Conservation (phyloP, 1,140 invertebrate genomes). For the Melipona quadrifasciata region DNA sequence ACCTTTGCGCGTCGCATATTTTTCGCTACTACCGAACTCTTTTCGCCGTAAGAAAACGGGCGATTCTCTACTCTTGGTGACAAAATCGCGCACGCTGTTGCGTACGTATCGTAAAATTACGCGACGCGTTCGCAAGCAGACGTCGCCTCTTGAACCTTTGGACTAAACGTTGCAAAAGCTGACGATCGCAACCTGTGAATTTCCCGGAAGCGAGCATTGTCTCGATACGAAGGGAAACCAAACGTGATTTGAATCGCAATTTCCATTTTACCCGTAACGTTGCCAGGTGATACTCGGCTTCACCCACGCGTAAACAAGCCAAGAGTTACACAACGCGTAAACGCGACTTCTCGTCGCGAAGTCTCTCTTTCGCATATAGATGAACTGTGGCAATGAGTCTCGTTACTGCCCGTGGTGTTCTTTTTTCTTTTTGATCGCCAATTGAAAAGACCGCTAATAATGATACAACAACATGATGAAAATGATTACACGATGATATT, state of each 20-base stretch:
- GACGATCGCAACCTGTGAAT: not conserved
- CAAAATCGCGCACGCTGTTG: no score
- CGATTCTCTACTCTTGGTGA: no score
- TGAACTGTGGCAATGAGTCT: not conserved
- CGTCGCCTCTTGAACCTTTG: no score
- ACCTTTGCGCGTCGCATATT: not conserved
- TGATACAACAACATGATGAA: no score
- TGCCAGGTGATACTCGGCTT: constrained; percentile 13
- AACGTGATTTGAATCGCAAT: constrained; percentile 27
- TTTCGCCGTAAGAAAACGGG: not conserved
- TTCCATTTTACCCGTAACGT: not conserved
- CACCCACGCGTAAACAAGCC: constrained; percentile 25
- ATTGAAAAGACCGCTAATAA: no score
- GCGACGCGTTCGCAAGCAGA: no score
- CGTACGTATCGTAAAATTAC: no score
- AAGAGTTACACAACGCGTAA: constrained; percentile 53
- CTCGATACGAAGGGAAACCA: not conserved
- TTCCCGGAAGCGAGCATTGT: not conserved
- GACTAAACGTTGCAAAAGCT: not conserved
- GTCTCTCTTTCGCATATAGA: not conserved
- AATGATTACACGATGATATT: no score
- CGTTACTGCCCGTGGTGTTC: no score
- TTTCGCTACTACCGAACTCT: no score
- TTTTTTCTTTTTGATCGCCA: no score
- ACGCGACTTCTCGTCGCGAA: constrained; percentile 42